These are phyloP conservation scores for Trissolcus japonicus DNA, from an alignment of 2,888 invertebrate species.

Conservation along the genomic window DNA sequence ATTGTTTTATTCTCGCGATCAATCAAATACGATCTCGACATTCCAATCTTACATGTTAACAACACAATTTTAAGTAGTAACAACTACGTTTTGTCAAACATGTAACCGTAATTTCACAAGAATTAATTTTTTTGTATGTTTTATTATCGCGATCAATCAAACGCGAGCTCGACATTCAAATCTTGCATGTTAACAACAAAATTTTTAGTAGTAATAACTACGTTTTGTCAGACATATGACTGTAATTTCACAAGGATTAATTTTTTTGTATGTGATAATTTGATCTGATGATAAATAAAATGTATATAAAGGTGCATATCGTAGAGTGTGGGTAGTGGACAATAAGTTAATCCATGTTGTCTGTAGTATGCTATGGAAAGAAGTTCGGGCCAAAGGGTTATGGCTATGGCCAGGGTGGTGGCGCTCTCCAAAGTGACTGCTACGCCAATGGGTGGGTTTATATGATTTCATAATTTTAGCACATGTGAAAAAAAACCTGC, in stretches of 20 bases:
- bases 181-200: too few species aligned
- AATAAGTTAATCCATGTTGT: conserved; percentile 70
- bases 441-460: conserved; percentile 87
- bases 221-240: background rate
- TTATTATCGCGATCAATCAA: too few species aligned
- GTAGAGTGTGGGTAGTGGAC: conserved; percentile 42
- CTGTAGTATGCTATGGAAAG: conserved; percentile 95
- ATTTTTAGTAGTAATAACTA: conserved; percentile 2
- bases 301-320: conserved; percentile 44
- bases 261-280: too few species aligned
- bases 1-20: too few species aligned
- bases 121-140: too few species aligned
- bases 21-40: too few species aligned
- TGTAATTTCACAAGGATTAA: too few species aligned
- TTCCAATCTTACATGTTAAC: too few species aligned
- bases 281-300: background rate
- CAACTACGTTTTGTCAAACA: background rate
- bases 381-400: conserved; percentile 98
- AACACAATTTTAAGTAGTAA: conserved; percentile 1
- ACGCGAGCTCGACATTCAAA: too few species aligned
- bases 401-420: conserved; percentile 97
- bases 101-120: too few species aligned
- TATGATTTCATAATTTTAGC: conserved; percentile 61
- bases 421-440: conserved; percentile 93
- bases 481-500: conserved; percentile 62